phyloP scores from a whole-genome alignment of 2,113 vertebrate genomes.

The Lepisosteus osseus region DNA sequence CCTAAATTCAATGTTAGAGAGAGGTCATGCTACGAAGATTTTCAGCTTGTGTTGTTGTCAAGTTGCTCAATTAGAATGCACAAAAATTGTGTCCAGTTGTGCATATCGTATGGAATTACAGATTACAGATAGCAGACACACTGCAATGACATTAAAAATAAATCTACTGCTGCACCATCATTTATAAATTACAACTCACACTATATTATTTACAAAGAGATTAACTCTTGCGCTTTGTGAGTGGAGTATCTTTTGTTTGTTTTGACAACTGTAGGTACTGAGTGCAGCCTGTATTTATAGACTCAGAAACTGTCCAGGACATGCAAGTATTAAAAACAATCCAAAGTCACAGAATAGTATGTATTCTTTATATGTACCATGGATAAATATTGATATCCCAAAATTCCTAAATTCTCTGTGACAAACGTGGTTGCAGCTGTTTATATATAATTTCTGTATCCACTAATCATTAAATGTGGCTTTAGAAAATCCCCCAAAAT shows the following conservation, averaged over 20 bases:
- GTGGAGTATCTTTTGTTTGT: not conserved
- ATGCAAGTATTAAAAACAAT: not conserved
- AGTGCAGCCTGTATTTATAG: not conserved
- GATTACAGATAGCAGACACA: not conserved
- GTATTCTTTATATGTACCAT: not conserved
- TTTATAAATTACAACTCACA: not conserved
- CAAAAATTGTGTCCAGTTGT: not conserved
- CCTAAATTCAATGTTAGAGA: no score
- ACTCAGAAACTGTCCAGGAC: not conserved
- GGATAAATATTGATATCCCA: no score
- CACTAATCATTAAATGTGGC: no score
- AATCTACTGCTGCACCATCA: not conserved
- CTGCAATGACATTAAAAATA: not conserved
- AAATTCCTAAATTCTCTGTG: no score
- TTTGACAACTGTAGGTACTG: not conserved
- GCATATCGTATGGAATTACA: not conserved
- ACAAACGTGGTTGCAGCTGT: no score
- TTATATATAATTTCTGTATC: no score
- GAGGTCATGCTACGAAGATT: no score
- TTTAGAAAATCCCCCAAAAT: no score
- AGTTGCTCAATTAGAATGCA: no score
- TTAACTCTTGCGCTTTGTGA: not conserved
- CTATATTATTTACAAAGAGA: not conserved
- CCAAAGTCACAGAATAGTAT: not conserved
- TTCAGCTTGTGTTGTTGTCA: no score